Conservation (phyloP, 2,113 vertebrate genomes). For the Rafetus swinhoei region DNA sequence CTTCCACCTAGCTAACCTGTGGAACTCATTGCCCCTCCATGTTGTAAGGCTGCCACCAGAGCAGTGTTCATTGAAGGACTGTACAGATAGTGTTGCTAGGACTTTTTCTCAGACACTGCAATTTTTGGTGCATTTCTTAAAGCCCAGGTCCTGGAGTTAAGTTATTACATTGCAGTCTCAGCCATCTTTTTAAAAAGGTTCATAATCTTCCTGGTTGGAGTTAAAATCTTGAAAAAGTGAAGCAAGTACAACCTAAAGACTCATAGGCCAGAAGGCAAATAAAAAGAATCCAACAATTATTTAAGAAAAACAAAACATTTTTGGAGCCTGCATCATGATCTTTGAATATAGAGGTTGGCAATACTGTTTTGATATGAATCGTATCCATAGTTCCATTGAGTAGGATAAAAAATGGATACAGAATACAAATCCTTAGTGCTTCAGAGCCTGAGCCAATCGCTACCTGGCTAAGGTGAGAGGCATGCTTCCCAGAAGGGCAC, state of each 20-base stretch:
- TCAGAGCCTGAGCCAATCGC: not conserved
- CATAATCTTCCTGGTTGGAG: not conserved
- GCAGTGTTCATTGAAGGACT: not conserved
- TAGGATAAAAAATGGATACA: not conserved
- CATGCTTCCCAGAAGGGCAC: not conserved
- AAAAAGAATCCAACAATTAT: not conserved
- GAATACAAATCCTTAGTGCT: not conserved
- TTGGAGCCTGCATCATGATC: not conserved
- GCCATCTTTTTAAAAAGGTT: not conserved
- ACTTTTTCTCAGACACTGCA: not conserved
- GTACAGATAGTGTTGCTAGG: not conserved
- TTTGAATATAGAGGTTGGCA: not conserved
- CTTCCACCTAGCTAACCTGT: not conserved
- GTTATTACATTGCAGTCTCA: not conserved
- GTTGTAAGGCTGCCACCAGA: not conserved
- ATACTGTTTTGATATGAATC: not conserved
- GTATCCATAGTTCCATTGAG: not conserved
- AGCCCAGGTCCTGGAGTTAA: not conserved
- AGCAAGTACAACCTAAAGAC: not conserved
- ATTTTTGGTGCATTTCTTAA: not conserved
- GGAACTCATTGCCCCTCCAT: not conserved
- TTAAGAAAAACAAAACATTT: not conserved
- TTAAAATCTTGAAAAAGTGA: not conserved
- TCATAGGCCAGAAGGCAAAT: not conserved
- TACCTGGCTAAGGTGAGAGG: not conserved